Percentiles rank a stretch among this genome's conserved stretches.
Evolutionary conservation across 2,113 vertebrate genomes (phyloP).

Genomic region (Ictidomys tridecemlineatus): DNA sequence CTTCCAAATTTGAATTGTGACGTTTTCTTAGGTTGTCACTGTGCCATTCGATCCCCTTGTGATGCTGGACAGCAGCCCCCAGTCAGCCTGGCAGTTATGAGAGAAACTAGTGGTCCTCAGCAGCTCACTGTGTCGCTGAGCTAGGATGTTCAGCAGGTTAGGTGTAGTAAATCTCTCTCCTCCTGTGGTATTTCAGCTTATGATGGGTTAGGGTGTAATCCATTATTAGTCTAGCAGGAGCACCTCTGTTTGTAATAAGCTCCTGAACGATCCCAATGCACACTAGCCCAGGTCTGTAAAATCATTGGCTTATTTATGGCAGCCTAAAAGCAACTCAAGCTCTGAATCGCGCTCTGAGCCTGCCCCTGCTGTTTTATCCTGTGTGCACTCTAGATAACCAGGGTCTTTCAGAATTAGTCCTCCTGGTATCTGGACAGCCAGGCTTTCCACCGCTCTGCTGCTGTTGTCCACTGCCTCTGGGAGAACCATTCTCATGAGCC

Average conservation of each 20-base stretch:
- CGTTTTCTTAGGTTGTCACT: background rate
- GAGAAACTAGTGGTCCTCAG: background rate
- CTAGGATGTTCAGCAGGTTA: background rate
- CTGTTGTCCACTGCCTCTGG: accelerated
- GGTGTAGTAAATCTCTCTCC: too few species aligned
- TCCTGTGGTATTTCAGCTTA: background rate
- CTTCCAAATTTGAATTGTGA: background rate
- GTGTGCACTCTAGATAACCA: background rate
- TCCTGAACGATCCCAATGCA: background rate
- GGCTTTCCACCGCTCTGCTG: background rate
- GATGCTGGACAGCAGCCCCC: background rate
- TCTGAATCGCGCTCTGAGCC: background rate
- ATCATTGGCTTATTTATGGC: background rate
- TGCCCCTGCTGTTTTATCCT: too few species aligned
- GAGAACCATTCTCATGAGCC: background rate
- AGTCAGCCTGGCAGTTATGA: background rate
- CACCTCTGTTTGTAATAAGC: background rate
- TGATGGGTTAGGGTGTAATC: background rate
- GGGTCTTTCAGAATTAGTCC: background rate
- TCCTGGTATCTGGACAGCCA: background rate
- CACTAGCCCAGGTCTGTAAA: background rate
- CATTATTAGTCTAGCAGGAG: too few species aligned
- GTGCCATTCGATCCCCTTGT: background rate
- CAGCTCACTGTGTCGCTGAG: background rate
- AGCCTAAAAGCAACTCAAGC: background rate